A percentile compares a stretch with the other conserved stretches of the same genome.
phyloP scores from a whole-genome alignment of 2,888 invertebrate genomes.

The Agrotis puta region DNA sequence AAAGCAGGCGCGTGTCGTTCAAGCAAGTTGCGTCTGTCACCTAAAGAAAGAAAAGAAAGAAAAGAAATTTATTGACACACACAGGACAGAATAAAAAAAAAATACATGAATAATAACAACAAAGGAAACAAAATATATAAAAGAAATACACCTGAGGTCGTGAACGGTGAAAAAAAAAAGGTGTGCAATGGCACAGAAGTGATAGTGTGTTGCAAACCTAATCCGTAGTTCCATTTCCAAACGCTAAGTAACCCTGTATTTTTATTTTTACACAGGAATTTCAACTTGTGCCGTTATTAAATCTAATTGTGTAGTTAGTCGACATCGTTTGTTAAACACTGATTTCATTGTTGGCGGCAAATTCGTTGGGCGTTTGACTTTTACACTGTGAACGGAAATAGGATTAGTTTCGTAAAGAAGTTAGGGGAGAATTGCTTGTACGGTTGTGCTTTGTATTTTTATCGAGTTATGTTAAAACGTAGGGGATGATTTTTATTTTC shows the following conservation, averaged over 20 bases:
- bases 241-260: conserved; percentile 13
- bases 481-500: background rate
- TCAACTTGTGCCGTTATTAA: conserved; percentile 43
- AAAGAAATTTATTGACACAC: too few species aligned
- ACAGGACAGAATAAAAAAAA: too few species aligned
- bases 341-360: conserved; percentile 48
- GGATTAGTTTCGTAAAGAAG: conserved; percentile 40
- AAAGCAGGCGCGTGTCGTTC: too few species aligned
- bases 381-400: conserved; percentile 26
- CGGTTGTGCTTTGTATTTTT: background rate
- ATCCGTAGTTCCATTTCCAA: too few species aligned
- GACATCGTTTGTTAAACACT: conserved; percentile 48
- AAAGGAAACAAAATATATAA: too few species aligned
- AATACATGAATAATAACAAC: too few species aligned
- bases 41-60: too few species aligned
- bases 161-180: too few species aligned
- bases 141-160: too few species aligned
- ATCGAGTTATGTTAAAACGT: background rate
- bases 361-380: conserved; percentile 15
- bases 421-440: conserved; percentile 7
- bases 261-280: conserved; percentile 37
- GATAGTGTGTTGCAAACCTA: too few species aligned
- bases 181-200: too few species aligned
- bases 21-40: too few species aligned
- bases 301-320: conserved; percentile 52